Base-by-base conservation (phyloP, 2,888 invertebrate species). In the Philopedon plagiatum region DNA sequence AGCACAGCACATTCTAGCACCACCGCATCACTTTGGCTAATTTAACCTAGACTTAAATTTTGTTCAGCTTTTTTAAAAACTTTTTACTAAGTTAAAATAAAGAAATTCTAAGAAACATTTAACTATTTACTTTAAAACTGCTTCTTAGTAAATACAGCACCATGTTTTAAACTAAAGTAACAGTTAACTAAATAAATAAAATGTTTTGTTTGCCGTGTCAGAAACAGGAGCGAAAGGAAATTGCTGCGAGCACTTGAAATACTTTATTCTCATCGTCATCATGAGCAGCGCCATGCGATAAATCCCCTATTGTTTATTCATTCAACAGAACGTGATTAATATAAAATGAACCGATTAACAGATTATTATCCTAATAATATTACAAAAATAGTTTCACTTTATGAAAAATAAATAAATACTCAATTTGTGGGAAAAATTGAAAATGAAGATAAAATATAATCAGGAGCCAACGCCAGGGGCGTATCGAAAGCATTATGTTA, bases 301-400 rank as follows among this genome's bases (percentile, higher is more conserved):
- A 54, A 54, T 54, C 29, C 51, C 51, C 51, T 54, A 29, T 54
- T 54, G 51, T 54, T 54, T 54, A 54, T 29, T 54, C 29, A 54
- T 54, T 54, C 51, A 54, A 18, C 21, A 32, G 29, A 54, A 54
- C 51, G 51, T 51, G 29, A 46, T 46, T 46, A 26, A 7, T 39
- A 39, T 1, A 39, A 4, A 39, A 15, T 39, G n/a, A n/a, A n/a
- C n/a, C n/a, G n/a, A n/a, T n/a, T n/a, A n/a, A n/a, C n/a, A n/a
- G n/a, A n/a, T n/a, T n/a, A n/a, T n/a, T n/a, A n/a, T n/a, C n/a
- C n/a, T n/a, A n/a, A n/a, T n/a, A n/a, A n/a, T n/a, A n/a, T n/a
- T n/a, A n/a, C n/a, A n/a, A n/a, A n/a, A n/a, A n/a, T n/a, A n/a
- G n/a, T n/a, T n/a, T n/a, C n/a, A n/a, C n/a, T n/a, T n/a, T n/a